Evolutionary conservation across 2,797 vertebrate genomes (phyloP).

Genomic region (Protonibea diacanthus): DNA sequence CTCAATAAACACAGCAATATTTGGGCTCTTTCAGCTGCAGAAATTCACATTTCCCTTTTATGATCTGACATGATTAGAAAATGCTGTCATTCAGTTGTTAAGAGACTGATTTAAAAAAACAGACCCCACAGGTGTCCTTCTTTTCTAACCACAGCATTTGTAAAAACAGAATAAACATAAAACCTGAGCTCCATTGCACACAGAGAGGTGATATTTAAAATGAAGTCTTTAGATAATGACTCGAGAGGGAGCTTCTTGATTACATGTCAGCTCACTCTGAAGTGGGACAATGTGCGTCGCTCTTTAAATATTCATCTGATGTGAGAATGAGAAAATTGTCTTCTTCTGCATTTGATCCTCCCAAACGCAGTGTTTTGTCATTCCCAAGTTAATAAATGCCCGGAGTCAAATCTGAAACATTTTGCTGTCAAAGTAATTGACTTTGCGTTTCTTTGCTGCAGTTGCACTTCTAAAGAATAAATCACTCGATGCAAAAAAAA

Average conservation of each 20-base stretch:
- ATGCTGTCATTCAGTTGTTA: not conserved
- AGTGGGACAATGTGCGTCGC: slow-evolving; percentile 15
- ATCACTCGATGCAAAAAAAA: not conserved
- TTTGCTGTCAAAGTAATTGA: slow-evolving; percentile 46
- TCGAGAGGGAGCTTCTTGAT: slow-evolving; percentile 29
- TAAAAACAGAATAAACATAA: slow-evolving; percentile 8
- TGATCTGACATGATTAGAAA: not conserved
- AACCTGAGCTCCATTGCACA: not conserved
- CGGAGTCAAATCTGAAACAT: slow-evolving; percentile 32
- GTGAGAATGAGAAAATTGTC: slow-evolving; percentile 22
- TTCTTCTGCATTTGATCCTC: slow-evolving; percentile 43
- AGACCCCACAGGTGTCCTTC: not conserved
- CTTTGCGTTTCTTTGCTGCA: slow-evolving; percentile 42
- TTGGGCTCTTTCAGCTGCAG: slow-evolving; percentile 6
- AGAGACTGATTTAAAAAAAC: not conserved
- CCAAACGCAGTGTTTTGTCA: slow-evolving; percentile 25
- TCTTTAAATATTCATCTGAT: slow-evolving; percentile 54
- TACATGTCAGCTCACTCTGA: slow-evolving; percentile 18
- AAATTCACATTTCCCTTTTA: not conserved
- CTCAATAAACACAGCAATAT: slow-evolving; percentile 20
- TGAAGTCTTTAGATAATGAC: not conserved
- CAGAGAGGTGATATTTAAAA: slow-evolving; percentile 12
- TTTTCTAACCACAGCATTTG: not conserved
- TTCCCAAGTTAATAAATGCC: slow-evolving; percentile 35
- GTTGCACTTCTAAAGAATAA: slow-evolving; percentile 41